Evolutionary conservation across 1,140 invertebrate genomes (phyloP).

Genomic region (Tetramorium parvispinum): DNA sequence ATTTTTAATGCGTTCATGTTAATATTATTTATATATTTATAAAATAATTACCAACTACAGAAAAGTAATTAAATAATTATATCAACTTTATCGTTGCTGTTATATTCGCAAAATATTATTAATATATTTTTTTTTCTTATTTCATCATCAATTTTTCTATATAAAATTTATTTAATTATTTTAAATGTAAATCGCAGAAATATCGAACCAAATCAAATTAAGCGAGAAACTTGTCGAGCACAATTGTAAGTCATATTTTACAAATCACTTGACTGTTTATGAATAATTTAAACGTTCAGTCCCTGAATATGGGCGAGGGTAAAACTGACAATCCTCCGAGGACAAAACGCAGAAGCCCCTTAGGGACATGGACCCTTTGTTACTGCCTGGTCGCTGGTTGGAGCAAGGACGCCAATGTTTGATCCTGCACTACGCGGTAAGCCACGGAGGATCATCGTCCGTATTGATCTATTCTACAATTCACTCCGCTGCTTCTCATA

Average conservation of each 20-base stretch:
- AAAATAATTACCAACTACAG: background rate
- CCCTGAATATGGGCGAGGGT: slow-evolving; percentile 73
- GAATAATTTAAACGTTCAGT: slow-evolving; percentile 80
- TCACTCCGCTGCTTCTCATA: slow-evolving; percentile 34
- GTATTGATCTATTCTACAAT: slow-evolving; percentile 68
- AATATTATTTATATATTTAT: background rate
- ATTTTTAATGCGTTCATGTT: background rate
- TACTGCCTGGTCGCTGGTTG: slow-evolving; percentile 68
- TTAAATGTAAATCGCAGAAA: background rate
- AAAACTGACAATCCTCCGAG: slow-evolving; percentile 70
- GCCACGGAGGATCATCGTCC: slow-evolving; percentile 66
- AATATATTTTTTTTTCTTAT: background rate
- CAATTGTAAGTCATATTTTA: slow-evolving; percentile 80
- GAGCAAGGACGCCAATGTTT: slow-evolving; percentile 66
- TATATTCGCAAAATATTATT: background rate
- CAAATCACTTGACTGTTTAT: slow-evolving; percentile 80
- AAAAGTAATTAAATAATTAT: background rate
- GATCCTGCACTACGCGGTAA: slow-evolving; percentile 69
- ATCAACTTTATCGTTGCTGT: background rate
- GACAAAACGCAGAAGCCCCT: slow-evolving; percentile 69
- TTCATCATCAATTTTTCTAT: background rate
- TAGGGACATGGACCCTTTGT: slow-evolving; percentile 69
- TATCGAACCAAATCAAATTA: slow-evolving; percentile 66
- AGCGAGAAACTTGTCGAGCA: slow-evolving; percentile 69
- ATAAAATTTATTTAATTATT: background rate